Evolutionary conservation across 2,888 invertebrate species (phyloP).

Genomic region (Heliconius aoede): DNA sequence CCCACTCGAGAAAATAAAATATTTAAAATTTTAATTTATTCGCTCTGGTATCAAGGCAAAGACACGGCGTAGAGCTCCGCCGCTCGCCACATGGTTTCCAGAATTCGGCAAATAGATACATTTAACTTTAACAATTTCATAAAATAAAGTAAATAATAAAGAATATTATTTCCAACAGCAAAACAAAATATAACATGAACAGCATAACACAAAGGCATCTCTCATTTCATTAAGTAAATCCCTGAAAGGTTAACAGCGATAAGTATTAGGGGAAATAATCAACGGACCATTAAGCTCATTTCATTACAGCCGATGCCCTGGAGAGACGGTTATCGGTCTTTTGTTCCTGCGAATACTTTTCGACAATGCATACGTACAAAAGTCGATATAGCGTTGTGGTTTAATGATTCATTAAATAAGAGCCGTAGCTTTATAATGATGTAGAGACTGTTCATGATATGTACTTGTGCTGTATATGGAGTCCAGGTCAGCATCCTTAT

Average conservation of each 20-base stretch:
- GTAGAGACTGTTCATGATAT: not conserved
- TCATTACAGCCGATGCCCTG: conserved; percentile 53
- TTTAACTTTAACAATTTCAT: not conserved
- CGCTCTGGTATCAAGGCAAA: no score
- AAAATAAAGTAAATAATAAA: not conserved
- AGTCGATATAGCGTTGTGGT: conserved; percentile 7
- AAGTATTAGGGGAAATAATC: conserved; percentile 54
- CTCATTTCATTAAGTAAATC: conserved; percentile 36
- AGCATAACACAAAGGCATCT: conserved; percentile 17
- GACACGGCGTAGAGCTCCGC: no score
- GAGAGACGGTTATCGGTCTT: conserved; percentile 44
- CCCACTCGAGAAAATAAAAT: no score
- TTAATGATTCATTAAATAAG: conserved; percentile 9
- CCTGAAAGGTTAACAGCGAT: conserved; percentile 32
- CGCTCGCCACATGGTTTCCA: rapidly evolving
- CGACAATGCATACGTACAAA: conserved; percentile 32
- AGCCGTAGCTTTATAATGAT: not conserved
- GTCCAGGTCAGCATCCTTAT: no score
- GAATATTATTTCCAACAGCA: not conserved
- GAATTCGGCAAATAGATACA: not conserved
- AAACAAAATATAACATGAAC: conserved; percentile 1
- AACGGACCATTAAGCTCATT: conserved; percentile 68
- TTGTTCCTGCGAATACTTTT: conserved; percentile 41
- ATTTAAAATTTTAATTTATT: no score
- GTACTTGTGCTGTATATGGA: no score